These are phyloP conservation scores for Drosophila mauritiana DNA, from an alignment of 1,140 invertebrate species.

Conservation along the genomic window DNA sequence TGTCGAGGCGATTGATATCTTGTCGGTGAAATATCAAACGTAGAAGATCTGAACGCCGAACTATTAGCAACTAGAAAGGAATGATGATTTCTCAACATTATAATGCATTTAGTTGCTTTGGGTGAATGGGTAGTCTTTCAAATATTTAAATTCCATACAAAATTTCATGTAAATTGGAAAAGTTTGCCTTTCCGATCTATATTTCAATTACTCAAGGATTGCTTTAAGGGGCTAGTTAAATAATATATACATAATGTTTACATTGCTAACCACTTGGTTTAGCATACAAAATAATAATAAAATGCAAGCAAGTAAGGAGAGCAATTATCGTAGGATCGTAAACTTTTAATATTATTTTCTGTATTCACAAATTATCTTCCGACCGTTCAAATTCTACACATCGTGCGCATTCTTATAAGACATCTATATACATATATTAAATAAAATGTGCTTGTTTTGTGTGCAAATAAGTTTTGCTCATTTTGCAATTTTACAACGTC, in stretches of 20 bases:
- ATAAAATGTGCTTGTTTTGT: constrained; percentile 4
- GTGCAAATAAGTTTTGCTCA: constrained; percentile 33
- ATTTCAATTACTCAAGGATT: no score
- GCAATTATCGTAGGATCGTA: not conserved
- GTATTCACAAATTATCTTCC: not conserved
- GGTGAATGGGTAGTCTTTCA: not conserved
- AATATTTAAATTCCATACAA: no score
- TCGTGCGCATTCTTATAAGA: not conserved
- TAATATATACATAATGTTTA: no score
- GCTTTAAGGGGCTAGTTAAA: no score
- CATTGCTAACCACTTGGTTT: no score
- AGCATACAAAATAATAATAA: not conserved
- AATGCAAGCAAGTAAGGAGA: not conserved
- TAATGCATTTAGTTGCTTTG: not conserved
- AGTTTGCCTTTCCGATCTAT: no score
- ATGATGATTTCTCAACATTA: not conserved
- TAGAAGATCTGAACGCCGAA: constrained; percentile 17
- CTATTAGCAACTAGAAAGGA: constrained; percentile 14
- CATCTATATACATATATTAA: constrained; percentile 10
- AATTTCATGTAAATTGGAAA: no score
- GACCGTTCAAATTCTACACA: not conserved
- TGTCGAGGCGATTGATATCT: constrained; percentile 13
- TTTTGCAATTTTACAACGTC: constrained; percentile 36
- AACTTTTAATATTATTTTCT: not conserved
- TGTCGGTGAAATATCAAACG: constrained; percentile 54